phyloP scores from a whole-genome alignment of 2,888 invertebrate species.

The Aspidiotus destructor region DNA sequence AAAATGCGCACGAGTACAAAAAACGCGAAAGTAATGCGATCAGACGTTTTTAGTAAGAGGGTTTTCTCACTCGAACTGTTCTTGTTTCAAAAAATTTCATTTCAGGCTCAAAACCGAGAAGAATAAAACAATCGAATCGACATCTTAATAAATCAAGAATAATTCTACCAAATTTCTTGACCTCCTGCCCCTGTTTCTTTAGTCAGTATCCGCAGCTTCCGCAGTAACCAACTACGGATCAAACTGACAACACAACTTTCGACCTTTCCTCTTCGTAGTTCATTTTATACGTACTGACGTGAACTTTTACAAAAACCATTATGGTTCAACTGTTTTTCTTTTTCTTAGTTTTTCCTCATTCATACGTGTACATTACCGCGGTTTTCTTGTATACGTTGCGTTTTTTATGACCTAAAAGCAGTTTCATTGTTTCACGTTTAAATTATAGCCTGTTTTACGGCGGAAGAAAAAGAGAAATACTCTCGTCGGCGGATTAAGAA shows the following conservation, averaged over 20 bases:
- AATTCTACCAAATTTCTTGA: not conserved
- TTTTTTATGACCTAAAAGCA: conserved; percentile 2
- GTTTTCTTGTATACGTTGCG: not conserved
- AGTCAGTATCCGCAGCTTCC: not conserved
- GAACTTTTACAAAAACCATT: not conserved
- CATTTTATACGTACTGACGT: not conserved
- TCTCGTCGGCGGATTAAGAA: not conserved
- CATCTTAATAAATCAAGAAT: not conserved
- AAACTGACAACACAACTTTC: not conserved
- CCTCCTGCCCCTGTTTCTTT: not conserved
- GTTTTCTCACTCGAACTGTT: too few relatives aligned
- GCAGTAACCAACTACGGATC: not conserved
- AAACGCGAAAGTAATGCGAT: too few relatives aligned
- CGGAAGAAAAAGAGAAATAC: not conserved
- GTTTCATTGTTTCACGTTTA: conserved; percentile 2
- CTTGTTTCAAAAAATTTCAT: too few relatives aligned
- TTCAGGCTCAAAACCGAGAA: not conserved
- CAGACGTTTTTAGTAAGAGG: too few relatives aligned
- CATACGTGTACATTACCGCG: too few relatives aligned
- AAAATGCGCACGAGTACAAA: too few relatives aligned
- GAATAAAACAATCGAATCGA: not conserved
- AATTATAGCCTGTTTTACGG: not conserved
- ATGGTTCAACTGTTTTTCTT: not conserved
- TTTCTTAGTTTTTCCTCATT: too few relatives aligned
- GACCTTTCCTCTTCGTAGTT: not conserved